Base-by-base conservation (phyloP, 2,888 invertebrate genomes). In the Leptinotarsa peninsularis region DNA sequence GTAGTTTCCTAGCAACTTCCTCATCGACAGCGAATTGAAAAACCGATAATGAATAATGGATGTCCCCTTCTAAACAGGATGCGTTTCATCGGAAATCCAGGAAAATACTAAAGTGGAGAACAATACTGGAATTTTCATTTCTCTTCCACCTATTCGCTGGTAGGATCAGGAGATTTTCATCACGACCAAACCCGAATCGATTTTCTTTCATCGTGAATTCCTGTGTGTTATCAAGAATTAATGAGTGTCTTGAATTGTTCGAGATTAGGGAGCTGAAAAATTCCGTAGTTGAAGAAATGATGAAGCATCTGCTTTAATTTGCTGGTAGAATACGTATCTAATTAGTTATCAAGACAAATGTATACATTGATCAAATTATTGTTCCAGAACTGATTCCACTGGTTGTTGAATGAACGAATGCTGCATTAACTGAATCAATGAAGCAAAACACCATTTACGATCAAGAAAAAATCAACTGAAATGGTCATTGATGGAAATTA, bases 191-290 rank as follows among this genome's bases (percentile, higher is more conserved):
- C 58, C 58, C 15, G 43, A 54, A 74, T 74, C 74, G 70, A 74
- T 74, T 73, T 27, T 66, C 49, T 23, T 66, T 56, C 66, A 66
- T 56, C 70, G 17, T 3, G 66, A 67, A 70, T 74, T 74, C 70
- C 56, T 70, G 72, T 66, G 72, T 72, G 66, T 66, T 66, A 74
- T 66, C 43, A 69, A 50, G 66, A 70, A 66, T 74, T 74, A 50
- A 74, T 66, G 70, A 74, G 21, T 50, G 69, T 63, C 52, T 73
- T 49, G 68, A 71, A 66, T 71, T 49, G 66, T 71, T 71, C 33
- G 52, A 49, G 66, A 18, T n/a, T 66, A 52, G 54, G 71, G 33
- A 54, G 52, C 66, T 18, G 52, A 52, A 71, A 60, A 71, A 21
- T 18, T 54, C 18, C 54, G 18, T 54, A 15, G 58, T 23, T 15